These are phyloP conservation scores for Mellivora capensis DNA, from an alignment of 2,113 vertebrate genomes.

Conservation along the genomic window DNA sequence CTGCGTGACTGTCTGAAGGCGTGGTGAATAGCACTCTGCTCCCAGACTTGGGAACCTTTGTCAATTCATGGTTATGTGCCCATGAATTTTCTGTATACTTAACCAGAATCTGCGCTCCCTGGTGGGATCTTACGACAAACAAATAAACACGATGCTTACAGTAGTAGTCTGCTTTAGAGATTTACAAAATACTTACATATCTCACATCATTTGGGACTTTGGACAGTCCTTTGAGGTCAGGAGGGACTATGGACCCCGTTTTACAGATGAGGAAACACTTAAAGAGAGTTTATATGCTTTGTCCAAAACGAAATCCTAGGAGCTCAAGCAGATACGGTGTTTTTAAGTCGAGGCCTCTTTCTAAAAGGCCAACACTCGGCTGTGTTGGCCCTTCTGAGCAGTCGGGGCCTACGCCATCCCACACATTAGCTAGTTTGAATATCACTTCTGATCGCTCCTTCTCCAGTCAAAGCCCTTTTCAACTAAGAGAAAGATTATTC, in stretches of 20 bases:
- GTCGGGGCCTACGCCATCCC: background rate
- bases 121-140: background rate
- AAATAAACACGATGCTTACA: background rate
- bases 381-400: background rate
- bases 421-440: background rate
- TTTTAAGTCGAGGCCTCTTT: background rate
- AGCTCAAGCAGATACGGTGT: background rate
- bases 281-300: background rate
- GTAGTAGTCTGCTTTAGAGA: background rate
- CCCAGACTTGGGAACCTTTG: background rate
- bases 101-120: constrained; percentile 4
- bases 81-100: background rate
- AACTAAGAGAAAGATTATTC: background rate
- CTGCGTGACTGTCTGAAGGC: background rate
- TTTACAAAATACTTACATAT: background rate
- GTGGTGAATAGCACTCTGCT: background rate
- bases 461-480: background rate
- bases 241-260: background rate
- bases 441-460: background rate
- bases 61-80: background rate
- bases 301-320: background rate
- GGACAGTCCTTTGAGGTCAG: background rate
- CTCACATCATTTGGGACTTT: background rate
- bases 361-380: background rate
- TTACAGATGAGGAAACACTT: background rate